Conservation (phyloP, 2,797 vertebrate species). For the Loris lydekkerianus region DNA sequence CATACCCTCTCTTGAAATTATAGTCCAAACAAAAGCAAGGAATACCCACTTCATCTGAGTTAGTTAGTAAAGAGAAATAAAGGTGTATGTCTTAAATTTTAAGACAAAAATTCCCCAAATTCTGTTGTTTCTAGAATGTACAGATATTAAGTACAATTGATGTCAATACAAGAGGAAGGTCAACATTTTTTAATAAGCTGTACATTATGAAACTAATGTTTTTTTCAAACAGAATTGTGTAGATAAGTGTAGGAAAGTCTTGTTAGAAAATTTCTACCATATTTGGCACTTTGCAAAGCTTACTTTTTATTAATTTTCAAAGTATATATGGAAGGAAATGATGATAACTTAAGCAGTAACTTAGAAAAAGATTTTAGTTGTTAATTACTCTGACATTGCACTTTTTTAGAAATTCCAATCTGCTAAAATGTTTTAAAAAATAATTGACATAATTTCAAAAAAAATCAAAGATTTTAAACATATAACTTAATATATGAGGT, state of each 20-base stretch:
- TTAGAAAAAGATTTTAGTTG: neutral
- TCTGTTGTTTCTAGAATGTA: neutral
- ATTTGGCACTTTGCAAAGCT: conserved; percentile 4
- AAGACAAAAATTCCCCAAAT: neutral
- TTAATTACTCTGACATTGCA: neutral
- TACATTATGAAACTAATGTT: neutral
- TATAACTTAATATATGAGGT: neutral
- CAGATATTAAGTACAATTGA: neutral
- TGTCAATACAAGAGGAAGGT: neutral
- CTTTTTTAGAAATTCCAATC: neutral
- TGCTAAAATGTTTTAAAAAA: conserved; percentile 27
- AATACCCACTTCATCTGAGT: neutral
- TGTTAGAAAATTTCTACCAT: neutral
- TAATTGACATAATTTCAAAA: conserved; percentile 1
- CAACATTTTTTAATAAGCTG: neutral
- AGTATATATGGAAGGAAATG: neutral
- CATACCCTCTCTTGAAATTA: conserved; percentile 9
- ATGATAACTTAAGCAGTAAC: neutral
- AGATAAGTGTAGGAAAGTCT: neutral
- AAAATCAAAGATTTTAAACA: conserved; percentile 12
- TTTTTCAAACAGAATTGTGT: neutral
- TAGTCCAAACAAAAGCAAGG: neutral
- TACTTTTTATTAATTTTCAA: conserved; percentile 18
- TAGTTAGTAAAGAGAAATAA: neutral
- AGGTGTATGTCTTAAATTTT: neutral